Conservation (phyloP, 2,888 invertebrate species). For the Rhyacophila evoluta region DNA sequence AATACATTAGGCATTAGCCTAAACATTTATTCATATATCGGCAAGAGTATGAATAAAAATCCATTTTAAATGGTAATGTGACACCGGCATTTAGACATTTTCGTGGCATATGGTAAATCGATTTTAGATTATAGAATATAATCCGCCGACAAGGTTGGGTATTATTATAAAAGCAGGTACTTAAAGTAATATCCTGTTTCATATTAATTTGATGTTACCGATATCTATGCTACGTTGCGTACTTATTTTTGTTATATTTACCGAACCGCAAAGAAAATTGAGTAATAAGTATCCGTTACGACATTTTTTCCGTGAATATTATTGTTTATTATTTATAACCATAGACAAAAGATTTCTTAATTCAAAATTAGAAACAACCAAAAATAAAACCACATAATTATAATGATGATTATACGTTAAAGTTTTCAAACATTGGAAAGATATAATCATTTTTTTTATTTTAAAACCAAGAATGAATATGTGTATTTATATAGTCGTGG, state of each 20-base stretch:
- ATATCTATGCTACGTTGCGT: neutral
- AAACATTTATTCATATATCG: neutral
- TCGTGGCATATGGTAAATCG: neutral
- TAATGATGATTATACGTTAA: no score
- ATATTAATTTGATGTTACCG: neutral
- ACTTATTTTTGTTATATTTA: neutral
- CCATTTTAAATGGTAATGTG: neutral
- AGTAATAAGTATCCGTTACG: neutral
- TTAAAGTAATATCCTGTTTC: constrained; percentile 11
- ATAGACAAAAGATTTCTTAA: no score
- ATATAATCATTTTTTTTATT: no score
- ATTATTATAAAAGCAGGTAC: neutral
- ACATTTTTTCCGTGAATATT: neutral
- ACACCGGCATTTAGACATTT: neutral
- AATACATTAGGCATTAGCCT: neutral
- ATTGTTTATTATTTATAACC: neutral
- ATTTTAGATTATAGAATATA: constrained; percentile 14
- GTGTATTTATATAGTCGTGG: no score
- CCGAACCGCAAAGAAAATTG: neutral
- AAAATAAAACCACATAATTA: no score
- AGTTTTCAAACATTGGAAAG: no score
- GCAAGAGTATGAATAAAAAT: neutral
- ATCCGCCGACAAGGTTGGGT: neutral
- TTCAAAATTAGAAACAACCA: no score
- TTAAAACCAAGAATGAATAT: no score